Conservation (phyloP, 2,113 vertebrate genomes). For the Alaudala cheleensis region DNA sequence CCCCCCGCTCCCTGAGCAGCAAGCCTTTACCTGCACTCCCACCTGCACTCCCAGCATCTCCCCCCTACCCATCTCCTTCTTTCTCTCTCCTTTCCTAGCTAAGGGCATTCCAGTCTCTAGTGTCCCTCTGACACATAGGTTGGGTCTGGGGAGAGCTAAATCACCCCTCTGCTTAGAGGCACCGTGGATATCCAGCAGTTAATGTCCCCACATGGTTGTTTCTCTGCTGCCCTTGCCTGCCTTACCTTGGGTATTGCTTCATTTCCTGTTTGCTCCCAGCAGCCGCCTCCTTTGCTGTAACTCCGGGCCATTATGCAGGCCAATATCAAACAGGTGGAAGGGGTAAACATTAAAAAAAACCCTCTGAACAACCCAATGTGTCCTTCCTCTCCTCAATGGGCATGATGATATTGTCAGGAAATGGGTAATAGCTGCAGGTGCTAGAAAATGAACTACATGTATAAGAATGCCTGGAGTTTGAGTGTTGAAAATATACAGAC, state of each 20-base stretch:
- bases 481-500: not conserved
- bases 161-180: not conserved
- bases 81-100: not conserved
- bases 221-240: not conserved
- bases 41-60: not conserved
- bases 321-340: conserved; percentile 50
- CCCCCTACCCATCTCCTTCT: not conserved
- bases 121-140: not conserved
- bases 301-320: not conserved
- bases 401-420: conserved; percentile 37
- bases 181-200: not conserved
- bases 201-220: rapidly evolving
- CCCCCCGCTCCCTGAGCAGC: not conserved
- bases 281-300: not conserved
- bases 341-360: conserved; percentile 12
- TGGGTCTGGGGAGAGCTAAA: not conserved
- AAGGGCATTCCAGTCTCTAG: too few species aligned
- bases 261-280: conserved; percentile 48
- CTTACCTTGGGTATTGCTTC: not conserved
- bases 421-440: conserved; percentile 58
- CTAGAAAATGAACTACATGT: not conserved
- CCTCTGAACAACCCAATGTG: not conserved
- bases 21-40: conserved; percentile 46
- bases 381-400: conserved; percentile 50
- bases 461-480: not conserved